Evolutionary conservation across 2,888 invertebrate genomes (phyloP), one percentile per base, ranked within the genome.

Genomic region (Slavum lentiscoides): DNA sequence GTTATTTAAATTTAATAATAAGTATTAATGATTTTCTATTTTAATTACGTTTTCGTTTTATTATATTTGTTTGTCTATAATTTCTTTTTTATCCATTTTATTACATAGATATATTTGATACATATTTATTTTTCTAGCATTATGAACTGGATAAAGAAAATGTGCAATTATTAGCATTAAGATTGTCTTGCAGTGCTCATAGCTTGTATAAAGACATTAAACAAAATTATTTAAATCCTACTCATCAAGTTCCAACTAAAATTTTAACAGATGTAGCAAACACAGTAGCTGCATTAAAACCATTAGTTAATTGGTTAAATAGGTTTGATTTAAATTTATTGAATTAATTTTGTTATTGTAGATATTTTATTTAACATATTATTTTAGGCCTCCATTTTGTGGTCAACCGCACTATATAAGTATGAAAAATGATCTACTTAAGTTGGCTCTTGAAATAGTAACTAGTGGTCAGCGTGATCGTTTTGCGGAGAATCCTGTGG

Each of bases 81-180:
- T 59, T 13, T 39, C 21, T 23, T 13, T 37, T 55, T 17, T 15
- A 43, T 66, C 1, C 8, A 39, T 39, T 43, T 66, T 23, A 53
- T 49, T 9, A 43, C 7, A 43, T 5, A 43, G 43, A 1, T 43
- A 43, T 43, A 49, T 49, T 49, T 15, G 49, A 49, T 49, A 15
- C 49, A 3, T 49, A 15, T 49, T 49, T 49, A 49, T 49, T 64
- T 15, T 88, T 88, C 67, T 88, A 96, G 95, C 95, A 97, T 86
- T 96, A 94, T 88, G 95, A 95, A 86, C 88, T 95, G 85, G 93
- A 95, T 83, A 91, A 94, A 84, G 97, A 98, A 88, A 97, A 96
- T 87, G 88, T 97, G 83, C 97, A 97, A 88, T 91, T 93, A 84
- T 88, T 97, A 85, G 95, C 97, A 0, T 88, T 96, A 85, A 91